Evolutionary conservation across 37 sponge, comb jelly and placozoan species (phyloP), one percentile per base, ranked within the genome.

Genomic region (Oopsacas minuta): DNA sequence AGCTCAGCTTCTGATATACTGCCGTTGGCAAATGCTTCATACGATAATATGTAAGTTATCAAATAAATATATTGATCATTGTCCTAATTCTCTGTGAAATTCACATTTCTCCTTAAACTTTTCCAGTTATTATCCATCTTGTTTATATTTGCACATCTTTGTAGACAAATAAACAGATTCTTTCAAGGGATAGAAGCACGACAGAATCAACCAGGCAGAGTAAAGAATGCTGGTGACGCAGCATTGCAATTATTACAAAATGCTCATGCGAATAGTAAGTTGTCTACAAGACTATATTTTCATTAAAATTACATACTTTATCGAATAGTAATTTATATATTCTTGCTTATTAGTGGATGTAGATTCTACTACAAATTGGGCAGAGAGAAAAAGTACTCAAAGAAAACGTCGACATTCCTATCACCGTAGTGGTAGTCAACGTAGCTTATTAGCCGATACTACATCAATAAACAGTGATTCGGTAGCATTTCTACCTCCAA

Each of bases 151-250:
- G n/a, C n/a, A n/a, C n/a, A n/a, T 61, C 7, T 61, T 61, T n/a
- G 20, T 61, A 61, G 75, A 12, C 75, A 61, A 61, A 61, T 61
- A 25, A 61, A n/a, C 20, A 61, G 30, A 61, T 61, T 61, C 75
- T 61, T 61, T n/a, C 75, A 61, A n/a, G 75, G 75, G 32, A 7
- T 61, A 61, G 75, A 61, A 61, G 75, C 75, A 3, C 75, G 28
- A 3, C 32, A 61, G 28, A 61, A 61, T 34, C 7, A 12, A 61
- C 75, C 75, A 3, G 30, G 75, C 28, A 10, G 75, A 25, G 30
- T 25, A 32, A 61, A 61, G 75, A 61, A 61, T 12, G 75, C 75
- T 7, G 22, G 30, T n/a, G 75, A 61, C 75, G 75, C 75, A 32
- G 75, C 75, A 32, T 34, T 61, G 1, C 75, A 61, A 34, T 3